These are phyloP conservation scores for Hipposideros larvatus DNA, from an alignment of 2,797 vertebrate species.

Conservation along the genomic window DNA sequence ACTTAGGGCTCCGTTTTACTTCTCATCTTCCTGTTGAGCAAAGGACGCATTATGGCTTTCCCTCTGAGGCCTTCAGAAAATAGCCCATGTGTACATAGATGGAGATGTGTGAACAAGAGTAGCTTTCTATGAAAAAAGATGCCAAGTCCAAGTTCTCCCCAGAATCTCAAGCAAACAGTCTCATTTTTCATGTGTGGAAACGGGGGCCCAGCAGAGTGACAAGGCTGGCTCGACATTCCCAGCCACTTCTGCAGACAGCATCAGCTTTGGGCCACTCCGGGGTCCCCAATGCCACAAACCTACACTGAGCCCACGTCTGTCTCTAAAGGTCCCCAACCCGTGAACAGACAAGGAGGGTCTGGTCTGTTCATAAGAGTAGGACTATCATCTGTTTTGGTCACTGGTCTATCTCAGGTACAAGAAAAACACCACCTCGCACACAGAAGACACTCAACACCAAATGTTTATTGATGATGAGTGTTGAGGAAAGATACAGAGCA, in stretches of 20 bases:
- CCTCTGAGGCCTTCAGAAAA: not conserved
- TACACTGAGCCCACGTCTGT: not conserved
- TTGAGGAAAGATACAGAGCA: not conserved
- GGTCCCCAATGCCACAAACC: rapidly evolving
- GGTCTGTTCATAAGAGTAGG: not conserved
- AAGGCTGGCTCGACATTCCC: rapidly evolving
- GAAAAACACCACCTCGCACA: not conserved
- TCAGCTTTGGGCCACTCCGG: no score
- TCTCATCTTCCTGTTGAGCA: not conserved
- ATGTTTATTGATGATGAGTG: not conserved
- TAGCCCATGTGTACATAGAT: no score
- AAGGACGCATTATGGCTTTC: not conserved
- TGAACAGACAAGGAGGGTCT: not conserved
- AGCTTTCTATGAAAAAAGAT: not conserved
- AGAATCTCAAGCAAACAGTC: not conserved
- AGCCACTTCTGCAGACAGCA: no score
- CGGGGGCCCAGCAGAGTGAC: rapidly evolving
- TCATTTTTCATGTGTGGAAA: not conserved
- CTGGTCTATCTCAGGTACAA: no score
- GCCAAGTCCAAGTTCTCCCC: not conserved
- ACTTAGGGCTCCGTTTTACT: no score
- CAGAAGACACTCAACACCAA: no score
- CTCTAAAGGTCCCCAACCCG: not conserved
- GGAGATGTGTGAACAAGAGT: not conserved
- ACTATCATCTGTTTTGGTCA: not conserved